A percentile compares a stretch with the other conserved stretches of the same genome.
phyloP scores from a whole-genome alignment of 2,113 vertebrate species.

The Galeopterus variegatus region DNA sequence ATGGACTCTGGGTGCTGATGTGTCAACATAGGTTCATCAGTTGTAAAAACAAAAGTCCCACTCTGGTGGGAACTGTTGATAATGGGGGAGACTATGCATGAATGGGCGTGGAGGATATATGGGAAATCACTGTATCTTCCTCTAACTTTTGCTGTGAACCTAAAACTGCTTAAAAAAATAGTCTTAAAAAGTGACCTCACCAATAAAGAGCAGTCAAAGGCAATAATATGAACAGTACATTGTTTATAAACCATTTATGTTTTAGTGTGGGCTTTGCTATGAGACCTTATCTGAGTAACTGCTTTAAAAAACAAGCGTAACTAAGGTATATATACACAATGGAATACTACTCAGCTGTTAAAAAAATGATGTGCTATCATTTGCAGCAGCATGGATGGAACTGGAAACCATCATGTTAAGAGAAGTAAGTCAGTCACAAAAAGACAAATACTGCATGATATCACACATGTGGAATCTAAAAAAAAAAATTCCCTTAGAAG shows the following conservation, averaged over 20 bases:
- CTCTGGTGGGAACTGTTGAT: neutral
- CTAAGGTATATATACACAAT: no score
- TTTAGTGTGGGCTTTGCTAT: conserved; percentile 25
- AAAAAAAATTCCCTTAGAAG: no score
- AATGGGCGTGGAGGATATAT: neutral
- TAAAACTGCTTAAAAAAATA: neutral
- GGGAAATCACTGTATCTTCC: neutral
- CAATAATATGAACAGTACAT: neutral
- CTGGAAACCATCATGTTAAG: no score
- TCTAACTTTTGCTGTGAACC: neutral
- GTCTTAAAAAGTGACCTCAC: neutral
- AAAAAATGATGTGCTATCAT: no score
- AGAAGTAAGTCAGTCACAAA: no score
- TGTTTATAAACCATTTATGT: conserved; percentile 20
- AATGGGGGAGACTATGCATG: no score
- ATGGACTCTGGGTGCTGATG: no score
- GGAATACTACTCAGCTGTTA: no score
- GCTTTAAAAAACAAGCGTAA: conserved; percentile 51
- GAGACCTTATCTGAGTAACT: conserved; percentile 42
- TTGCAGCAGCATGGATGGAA: no score
- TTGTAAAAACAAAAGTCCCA: neutral
- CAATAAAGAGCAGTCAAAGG: neutral
- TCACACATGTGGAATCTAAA: no score
- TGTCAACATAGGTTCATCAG: neutral
- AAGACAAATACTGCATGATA: no score